These are phyloP conservation scores for Lepidostoma basale DNA, from an alignment of 1,140 invertebrate species.

Conservation along the genomic window DNA sequence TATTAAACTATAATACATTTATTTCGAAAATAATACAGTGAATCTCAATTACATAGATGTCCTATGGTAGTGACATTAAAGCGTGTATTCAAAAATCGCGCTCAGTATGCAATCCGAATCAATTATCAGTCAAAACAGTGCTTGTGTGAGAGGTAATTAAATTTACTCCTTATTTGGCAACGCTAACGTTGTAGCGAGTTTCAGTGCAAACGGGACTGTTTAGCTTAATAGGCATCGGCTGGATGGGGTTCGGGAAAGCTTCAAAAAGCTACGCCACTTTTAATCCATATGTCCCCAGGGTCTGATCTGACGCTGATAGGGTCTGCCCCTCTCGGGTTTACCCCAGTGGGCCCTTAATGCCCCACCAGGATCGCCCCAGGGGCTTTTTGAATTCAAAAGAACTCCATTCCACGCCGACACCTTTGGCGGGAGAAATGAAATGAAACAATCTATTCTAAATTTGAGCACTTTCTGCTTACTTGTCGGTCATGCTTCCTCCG, in stretches of 20 bases:
- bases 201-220: constrained; percentile 32
- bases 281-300: constrained; percentile 47
- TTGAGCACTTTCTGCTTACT: constrained; percentile 38
- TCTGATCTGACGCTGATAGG: constrained; percentile 46
- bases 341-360: constrained; percentile 35
- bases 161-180: too few species aligned
- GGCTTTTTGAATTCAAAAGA: constrained; percentile 45
- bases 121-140: too few species aligned
- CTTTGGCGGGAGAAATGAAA: constrained; percentile 46
- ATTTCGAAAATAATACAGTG: too few species aligned
- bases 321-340: constrained; percentile 32
- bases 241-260: constrained; percentile 32
- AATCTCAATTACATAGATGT: too few species aligned
- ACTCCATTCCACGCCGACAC: constrained; percentile 47
- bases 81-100: too few species aligned
- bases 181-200: too few species aligned
- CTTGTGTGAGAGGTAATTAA: too few species aligned
- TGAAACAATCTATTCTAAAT: constrained; percentile 47
- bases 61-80: too few species aligned
- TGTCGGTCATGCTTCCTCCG: constrained; percentile 31
- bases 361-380: constrained; percentile 37
- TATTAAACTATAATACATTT: too few species aligned
- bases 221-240: constrained; percentile 43
- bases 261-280: constrained; percentile 47
- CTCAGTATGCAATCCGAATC: too few species aligned